Percentiles rank a stretch among this genome's conserved stretches.
phyloP scores from a whole-genome alignment of 2,888 invertebrate species.

The Morinoia aosen region DNA sequence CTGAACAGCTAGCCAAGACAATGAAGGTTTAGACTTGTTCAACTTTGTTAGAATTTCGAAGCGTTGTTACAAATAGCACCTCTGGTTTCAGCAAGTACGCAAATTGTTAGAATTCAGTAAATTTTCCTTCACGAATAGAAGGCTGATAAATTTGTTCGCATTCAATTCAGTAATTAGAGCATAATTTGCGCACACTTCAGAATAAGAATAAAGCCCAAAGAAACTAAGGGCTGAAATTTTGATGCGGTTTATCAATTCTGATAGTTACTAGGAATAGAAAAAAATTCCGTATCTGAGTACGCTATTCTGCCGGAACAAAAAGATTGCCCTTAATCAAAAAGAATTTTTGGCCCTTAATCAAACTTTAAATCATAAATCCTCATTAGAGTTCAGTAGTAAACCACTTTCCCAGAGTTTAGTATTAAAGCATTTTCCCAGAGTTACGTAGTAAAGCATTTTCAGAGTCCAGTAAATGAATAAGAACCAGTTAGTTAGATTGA shows the following conservation, averaged over 20 bases:
- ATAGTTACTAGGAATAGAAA: not conserved
- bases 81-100: not conserved
- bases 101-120: not conserved
- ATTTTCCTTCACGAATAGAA: not conserved
- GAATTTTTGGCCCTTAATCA: too few relatives aligned
- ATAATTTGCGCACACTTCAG: not conserved
- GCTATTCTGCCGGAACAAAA: too few relatives aligned
- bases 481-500: too few relatives aligned
- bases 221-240: not conserved
- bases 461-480: too few relatives aligned
- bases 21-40: not conserved
- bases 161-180: not conserved
- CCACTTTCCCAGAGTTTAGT: too few relatives aligned
- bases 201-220: not conserved
- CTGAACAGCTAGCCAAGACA: not conserved
- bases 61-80: not conserved
- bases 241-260: not conserved
- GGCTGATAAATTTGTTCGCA: not conserved
- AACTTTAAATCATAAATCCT: too few relatives aligned
- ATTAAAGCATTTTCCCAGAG: too few relatives aligned
- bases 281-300: too few relatives aligned
- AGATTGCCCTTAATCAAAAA: too few relatives aligned
- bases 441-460: too few relatives aligned
- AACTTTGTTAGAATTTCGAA: not conserved
- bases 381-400: too few relatives aligned